phyloP scores from a whole-genome alignment of 2,113 vertebrate genomes.

The Argyrosomus japonicus region DNA sequence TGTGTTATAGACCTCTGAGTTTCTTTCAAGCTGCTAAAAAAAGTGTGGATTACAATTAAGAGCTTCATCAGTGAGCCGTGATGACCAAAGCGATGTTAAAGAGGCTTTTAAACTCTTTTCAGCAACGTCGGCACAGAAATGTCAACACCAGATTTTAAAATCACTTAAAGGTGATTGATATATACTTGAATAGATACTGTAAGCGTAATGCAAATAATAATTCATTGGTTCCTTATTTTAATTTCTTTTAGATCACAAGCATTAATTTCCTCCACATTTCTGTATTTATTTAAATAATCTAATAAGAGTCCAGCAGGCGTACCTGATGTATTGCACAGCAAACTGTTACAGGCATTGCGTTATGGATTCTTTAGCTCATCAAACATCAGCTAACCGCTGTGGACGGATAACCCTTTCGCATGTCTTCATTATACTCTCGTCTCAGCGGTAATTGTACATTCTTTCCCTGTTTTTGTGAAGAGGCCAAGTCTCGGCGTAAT shows the following conservation, averaged over 20 bases:
- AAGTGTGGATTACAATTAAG: too few relatives aligned
- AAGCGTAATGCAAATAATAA: neutral
- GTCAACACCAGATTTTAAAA: neutral
- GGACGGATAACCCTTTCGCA: neutral
- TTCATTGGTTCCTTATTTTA: neutral
- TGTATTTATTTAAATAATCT: too few relatives aligned
- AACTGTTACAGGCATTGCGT: neutral
- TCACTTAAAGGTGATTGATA: neutral
- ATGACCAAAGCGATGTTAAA: too few relatives aligned
- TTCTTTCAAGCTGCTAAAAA: neutral
- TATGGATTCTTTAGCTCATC: constrained; percentile 5
- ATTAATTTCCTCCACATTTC: neutral
- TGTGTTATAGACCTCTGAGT: neutral
- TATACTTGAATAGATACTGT: too few relatives aligned
- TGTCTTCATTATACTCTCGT: constrained; percentile 6
- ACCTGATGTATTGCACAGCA: constrained; percentile 6
- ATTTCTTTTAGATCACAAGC: neutral
- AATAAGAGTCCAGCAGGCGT: neutral
- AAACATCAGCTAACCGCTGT: neutral
- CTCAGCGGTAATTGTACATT: constrained; percentile 27
- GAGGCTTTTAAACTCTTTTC: neutral
- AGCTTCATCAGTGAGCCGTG: too few relatives aligned
- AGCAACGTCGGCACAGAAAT: neutral
- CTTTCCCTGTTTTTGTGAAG: constrained; percentile 8
- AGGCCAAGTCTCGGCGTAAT: constrained; percentile 8